Evolutionary conservation across 2,888 invertebrate genomes (phyloP).

Genomic region (Chrysolina americana): DNA sequence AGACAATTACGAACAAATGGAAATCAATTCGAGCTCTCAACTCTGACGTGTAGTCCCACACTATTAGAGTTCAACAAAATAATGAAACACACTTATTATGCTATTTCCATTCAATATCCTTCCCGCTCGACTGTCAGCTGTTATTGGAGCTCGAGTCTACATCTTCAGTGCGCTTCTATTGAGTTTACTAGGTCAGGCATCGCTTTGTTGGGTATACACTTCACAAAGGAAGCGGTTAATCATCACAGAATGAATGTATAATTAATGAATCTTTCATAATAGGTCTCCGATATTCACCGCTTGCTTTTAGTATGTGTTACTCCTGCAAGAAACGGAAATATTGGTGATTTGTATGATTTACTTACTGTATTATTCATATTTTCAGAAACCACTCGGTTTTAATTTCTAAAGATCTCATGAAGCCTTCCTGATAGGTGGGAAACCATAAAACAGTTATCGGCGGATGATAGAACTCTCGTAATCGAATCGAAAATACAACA

Average conservation of each 20-base stretch:
- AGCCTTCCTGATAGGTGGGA: too few relatives aligned
- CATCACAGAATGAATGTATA: background rate
- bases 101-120: background rate
- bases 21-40: background rate
- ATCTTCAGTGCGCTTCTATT: background rate
- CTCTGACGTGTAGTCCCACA: background rate
- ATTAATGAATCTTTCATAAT: background rate
- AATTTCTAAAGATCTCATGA: too few relatives aligned
- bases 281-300: background rate
- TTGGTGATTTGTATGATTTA: too few relatives aligned
- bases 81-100: background rate
- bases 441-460: too few relatives aligned
- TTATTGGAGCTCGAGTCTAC: background rate
- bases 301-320: background rate
- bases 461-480: too few relatives aligned
- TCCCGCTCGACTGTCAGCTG: constrained; percentile 12
- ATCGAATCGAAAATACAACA: too few relatives aligned
- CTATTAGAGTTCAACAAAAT: constrained; percentile 1
- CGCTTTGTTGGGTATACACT: background rate
- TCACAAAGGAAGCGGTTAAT: background rate
- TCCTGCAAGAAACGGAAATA: background rate
- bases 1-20: too few relatives aligned
- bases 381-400: too few relatives aligned
- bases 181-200: constrained; percentile 8
- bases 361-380: too few relatives aligned